Conservation (phyloP, 2,888 invertebrate genomes). For the Himalopsyche tibetana region DNA sequence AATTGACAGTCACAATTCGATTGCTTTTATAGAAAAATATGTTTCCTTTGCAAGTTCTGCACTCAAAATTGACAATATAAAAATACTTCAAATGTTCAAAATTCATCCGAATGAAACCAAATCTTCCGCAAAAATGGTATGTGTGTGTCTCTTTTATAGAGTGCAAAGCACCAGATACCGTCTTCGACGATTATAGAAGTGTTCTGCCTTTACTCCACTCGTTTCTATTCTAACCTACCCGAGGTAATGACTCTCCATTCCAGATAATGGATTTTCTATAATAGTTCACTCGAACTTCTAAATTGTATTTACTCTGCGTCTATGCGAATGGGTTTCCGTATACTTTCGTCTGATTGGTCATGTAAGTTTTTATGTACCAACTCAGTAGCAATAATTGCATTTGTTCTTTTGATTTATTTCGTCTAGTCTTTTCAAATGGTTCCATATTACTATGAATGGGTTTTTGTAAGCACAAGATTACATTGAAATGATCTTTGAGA, state of each 20-base stretch:
- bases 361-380: slow-evolving; percentile 44
- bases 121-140: neutral
- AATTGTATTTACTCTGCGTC: slow-evolving; percentile 62
- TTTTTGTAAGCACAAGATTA: too few relatives aligned
- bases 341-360: slow-evolving; percentile 48
- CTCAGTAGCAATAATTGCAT: slow-evolving; percentile 34
- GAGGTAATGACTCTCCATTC: slow-evolving; percentile 64
- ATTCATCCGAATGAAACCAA: too few relatives aligned
- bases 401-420: slow-evolving; percentile 23
- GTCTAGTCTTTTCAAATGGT: slow-evolving; percentile 6
- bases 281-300: slow-evolving; percentile 64
- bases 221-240: slow-evolving; percentile 50
- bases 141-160: slow-evolving; percentile 32
- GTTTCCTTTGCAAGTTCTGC: too few relatives aligned
- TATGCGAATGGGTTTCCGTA: slow-evolving; percentile 38
- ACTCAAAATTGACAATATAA: too few relatives aligned
- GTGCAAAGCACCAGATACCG: slow-evolving; percentile 50
- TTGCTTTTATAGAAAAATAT: too few relatives aligned
- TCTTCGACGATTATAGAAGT: slow-evolving; percentile 52
- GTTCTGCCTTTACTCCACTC: slow-evolving; percentile 37
- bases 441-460: too few relatives aligned
- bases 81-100: too few relatives aligned
- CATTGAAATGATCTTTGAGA: too few relatives aligned
- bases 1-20: too few relatives aligned
- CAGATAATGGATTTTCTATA: slow-evolving; percentile 65